Base-by-base conservation (phyloP, 2,888 invertebrate species). In the Euplexia lucipara region DNA sequence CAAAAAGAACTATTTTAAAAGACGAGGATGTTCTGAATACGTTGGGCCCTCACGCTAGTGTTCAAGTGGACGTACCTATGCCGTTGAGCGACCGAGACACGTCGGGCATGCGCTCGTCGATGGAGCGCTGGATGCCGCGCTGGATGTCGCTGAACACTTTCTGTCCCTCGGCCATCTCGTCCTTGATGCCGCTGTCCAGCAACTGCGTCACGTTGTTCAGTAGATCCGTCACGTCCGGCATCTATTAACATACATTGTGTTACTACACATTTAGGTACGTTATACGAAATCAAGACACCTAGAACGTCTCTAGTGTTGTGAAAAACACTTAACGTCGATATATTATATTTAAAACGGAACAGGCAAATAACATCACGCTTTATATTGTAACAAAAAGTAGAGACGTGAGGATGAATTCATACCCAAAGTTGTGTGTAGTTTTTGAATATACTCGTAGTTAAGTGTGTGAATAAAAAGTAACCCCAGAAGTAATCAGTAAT, bases 201-300 rank as follows among this genome's bases (percentile, higher is more conserved):
- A 96, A 90, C 51, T 91, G 87, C 26, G 96, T 95, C 81, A 98
- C 96, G 85, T 96, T 96, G 78, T 95, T 92, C 81, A 98, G 95
- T 78, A 97, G 96, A 60, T 96, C 95, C 14, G 96, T 96, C 69
- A 98, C 97, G 92, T 98, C 97, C 57, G 98, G 98, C 85, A 98
- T 95, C 98, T 98, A 78, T 0, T n/a, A 90, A 16, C 41, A 37
- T 2, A 12, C 51, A 91, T 87, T 26, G 96, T 95, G 81, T 57
- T 22, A 52, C 1, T 35, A 7, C 6, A 7, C 18, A 2, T 4
- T 18, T 14, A 18, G 18, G 16, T 30, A 98, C 96, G 85, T 96
- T 96, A 78, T 95, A 92, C 81, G n/a, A n/a, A n/a, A n/a, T 18
- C n/a, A 9, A 26, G n/a, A 18, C 3, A 18, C n/a, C 39, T 0